Percentiles rank a stretch among this genome's conserved stretches.
These are phyloP conservation scores for Strix uralensis DNA, from an alignment of 2,113 vertebrate genomes.

Conservation along the genomic window DNA sequence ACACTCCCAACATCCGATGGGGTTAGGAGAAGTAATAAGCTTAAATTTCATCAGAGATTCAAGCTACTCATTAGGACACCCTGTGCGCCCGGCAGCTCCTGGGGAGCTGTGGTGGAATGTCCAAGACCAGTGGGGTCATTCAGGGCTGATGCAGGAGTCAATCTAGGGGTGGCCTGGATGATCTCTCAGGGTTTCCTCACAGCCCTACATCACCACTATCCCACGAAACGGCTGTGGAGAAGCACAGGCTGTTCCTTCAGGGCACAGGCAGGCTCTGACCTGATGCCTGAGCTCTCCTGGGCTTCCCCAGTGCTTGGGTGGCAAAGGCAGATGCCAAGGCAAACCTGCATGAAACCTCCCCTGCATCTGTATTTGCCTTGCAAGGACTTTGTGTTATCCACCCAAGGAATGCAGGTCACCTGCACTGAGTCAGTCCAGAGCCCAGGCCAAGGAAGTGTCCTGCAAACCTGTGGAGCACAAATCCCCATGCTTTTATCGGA, in stretches of 20 bases:
- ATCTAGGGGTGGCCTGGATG: neutral
- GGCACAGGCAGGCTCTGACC: neutral
- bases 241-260: neutral
- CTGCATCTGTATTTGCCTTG: neutral
- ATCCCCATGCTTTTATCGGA: accelerated
- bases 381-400: neutral
- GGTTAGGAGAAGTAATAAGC: neutral
- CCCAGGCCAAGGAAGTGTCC: neutral
- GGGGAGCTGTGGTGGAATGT: neutral
- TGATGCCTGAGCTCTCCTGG: neutral
- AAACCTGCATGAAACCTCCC: neutral
- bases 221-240: neutral
- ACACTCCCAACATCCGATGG: accelerated
- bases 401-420: neutral
- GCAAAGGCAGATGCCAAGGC: neutral
- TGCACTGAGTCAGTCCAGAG: neutral
- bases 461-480: neutral
- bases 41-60: neutral
- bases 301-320: accelerated
- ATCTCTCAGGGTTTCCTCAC: neutral
- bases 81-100: neutral
- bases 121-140: neutral
- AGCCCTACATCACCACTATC: neutral
- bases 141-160: neutral
- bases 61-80: neutral